phyloP scores from a whole-genome alignment of 2,113 vertebrate species.

The Morphnarchus princeps region DNA sequence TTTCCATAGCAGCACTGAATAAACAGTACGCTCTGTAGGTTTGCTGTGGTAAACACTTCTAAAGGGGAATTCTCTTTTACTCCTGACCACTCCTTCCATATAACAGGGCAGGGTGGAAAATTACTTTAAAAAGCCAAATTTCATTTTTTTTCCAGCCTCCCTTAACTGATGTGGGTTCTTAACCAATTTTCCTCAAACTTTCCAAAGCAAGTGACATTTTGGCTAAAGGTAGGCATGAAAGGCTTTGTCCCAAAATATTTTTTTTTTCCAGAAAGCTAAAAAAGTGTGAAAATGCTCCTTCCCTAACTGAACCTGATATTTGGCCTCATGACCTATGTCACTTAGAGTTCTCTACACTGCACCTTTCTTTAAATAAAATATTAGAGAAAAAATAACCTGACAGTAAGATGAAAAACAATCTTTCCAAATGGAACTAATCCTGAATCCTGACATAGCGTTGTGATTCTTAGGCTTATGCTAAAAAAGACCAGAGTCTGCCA shows the following conservation, averaged over 20 bases:
- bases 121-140: background rate
- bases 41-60: background rate
- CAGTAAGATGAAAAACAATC: background rate
- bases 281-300: background rate
- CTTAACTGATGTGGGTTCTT: background rate
- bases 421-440: background rate
- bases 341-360: background rate
- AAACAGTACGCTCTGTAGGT: background rate
- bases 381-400: background rate
- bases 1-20: background rate
- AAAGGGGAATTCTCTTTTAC: background rate
- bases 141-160: background rate
- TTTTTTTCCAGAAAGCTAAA: background rate
- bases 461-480: background rate
- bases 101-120: background rate
- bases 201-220: constrained; percentile 13
- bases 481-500: background rate
- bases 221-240: background rate
- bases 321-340: background rate
- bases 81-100: background rate
- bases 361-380: background rate
- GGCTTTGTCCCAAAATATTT: background rate
- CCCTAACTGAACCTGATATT: background rate
- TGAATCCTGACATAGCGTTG: background rate
- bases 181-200: constrained; percentile 24